Evolutionary conservation across 2,888 invertebrate genomes (phyloP).

Genomic region (Ophraella communa): DNA sequence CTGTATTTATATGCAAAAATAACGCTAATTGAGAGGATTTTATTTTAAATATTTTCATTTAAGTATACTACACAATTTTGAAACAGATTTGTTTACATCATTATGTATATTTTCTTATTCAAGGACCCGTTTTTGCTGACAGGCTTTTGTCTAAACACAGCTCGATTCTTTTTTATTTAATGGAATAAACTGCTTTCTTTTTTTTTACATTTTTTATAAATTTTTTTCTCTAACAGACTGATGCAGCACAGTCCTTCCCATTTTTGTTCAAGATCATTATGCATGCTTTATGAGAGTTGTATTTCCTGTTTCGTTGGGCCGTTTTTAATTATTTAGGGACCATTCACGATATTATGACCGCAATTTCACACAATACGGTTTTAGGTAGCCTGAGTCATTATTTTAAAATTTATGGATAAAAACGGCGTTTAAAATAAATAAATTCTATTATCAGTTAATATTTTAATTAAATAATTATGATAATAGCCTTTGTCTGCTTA

Average conservation of each 20-base stretch:
- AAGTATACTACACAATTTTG: too few species aligned
- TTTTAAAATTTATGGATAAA: too few species aligned
- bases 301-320: neutral
- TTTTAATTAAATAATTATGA: too few species aligned
- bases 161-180: neutral
- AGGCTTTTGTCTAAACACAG: neutral
- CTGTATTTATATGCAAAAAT: too few species aligned
- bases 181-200: neutral
- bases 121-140: neutral
- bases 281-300: neutral
- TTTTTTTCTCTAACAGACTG: neutral
- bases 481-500: too few species aligned
- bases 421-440: too few species aligned
- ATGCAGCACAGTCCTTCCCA: neutral
- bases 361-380: neutral
- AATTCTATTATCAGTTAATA: too few species aligned
- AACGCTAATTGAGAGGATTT: too few species aligned
- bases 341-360: neutral
- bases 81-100: neutral
- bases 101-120: neutral
- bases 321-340: neutral
- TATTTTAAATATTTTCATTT: too few species aligned
- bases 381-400: neutral
- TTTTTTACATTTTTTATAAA: too few species aligned
- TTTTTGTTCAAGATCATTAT: neutral